Evolutionary conservation across 2,888 invertebrate genomes (phyloP).

Genomic region (Rhaphigaster nebulosa): DNA sequence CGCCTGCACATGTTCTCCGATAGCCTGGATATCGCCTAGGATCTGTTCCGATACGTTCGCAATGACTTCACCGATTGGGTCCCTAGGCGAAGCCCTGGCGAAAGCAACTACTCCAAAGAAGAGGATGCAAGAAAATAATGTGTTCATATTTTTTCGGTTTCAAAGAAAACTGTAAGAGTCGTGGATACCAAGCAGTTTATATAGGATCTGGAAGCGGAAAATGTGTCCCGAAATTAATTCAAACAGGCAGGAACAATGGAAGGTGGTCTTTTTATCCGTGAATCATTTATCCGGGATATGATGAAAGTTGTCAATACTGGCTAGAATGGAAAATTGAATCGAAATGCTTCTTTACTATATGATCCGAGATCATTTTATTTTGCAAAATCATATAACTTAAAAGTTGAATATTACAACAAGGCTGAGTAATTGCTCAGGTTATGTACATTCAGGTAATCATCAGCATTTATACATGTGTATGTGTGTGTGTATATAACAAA

Average conservation of each 20-base stretch:
- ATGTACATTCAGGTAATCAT: too few species aligned
- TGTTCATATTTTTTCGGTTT: not conserved
- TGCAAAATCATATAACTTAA: too few species aligned
- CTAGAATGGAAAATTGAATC: not conserved
- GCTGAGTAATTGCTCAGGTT: too few species aligned
- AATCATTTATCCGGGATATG: conserved; percentile 43
- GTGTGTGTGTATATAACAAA: too few species aligned
- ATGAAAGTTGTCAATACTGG: not conserved
- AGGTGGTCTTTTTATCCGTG: not conserved
- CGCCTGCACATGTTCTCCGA: conserved; percentile 15
- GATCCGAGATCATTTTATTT: too few species aligned
- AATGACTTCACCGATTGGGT: not conserved
- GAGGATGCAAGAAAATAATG: not conserved
- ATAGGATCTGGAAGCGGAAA: not conserved
- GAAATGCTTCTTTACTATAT: too few species aligned
- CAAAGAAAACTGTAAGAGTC: not conserved
- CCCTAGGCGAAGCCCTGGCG: not conserved
- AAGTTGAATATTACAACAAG: too few species aligned
- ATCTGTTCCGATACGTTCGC: not conserved
- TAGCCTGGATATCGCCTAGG: not conserved
- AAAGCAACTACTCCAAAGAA: not conserved
- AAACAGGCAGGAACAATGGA: not conserved
- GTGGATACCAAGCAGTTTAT: not conserved
- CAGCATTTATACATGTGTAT: too few species aligned
- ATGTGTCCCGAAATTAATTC: not conserved